Base-by-base conservation (phyloP, 92 coral and sea anemone genomes). In the Zoanthus gigantus region DNA sequence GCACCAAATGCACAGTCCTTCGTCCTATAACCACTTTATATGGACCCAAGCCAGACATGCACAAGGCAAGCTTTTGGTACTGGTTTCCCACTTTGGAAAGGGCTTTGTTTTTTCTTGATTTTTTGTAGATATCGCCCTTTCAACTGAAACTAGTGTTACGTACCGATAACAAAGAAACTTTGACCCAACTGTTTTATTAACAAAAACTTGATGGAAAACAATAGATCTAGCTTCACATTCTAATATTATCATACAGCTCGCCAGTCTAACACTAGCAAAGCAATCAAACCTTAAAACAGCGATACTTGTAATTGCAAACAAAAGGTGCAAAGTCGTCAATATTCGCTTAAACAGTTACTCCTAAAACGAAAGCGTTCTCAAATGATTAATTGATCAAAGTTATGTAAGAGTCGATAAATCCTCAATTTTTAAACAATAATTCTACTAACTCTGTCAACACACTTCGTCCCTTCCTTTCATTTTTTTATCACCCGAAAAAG, bases 1-100 rank as follows among this genome's bases (percentile, higher is more conserved):
- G 93, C 98, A 8, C 89, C 95, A 30, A 93, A 92, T 60, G 95
- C 89, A 44, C 93, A 91, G 80, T 81, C 71, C 29, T 81, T 81
- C 47, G 85, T 81, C n/a, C 58, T 81, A 47, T 81, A 60, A 30
- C 53, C 47, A 1, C 46, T 46, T 7, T 34, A 46, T 3, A 37
- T 37, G 42, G 4, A 37, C 42, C 4, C 42, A 37, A 37, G 23
- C 42, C 42, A 37, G 42, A 23, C 23, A 23, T 23, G 42, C 42
- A 37, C 42, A 37, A 37, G 2, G 42, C 42, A 37, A 37, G 42
- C 42, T 37, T 37, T 37, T 37, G 42, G 42, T 37, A 37, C 42
- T 37, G 2, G 42, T 37, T 37, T 37, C 42, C 42, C 42, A 37
- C 42, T 50, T 50, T 50, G 56, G 10, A 50, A 7, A 50, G 11